phyloP scores from a whole-genome alignment of 2,888 invertebrate genomes.

The Agrilus mali region DNA sequence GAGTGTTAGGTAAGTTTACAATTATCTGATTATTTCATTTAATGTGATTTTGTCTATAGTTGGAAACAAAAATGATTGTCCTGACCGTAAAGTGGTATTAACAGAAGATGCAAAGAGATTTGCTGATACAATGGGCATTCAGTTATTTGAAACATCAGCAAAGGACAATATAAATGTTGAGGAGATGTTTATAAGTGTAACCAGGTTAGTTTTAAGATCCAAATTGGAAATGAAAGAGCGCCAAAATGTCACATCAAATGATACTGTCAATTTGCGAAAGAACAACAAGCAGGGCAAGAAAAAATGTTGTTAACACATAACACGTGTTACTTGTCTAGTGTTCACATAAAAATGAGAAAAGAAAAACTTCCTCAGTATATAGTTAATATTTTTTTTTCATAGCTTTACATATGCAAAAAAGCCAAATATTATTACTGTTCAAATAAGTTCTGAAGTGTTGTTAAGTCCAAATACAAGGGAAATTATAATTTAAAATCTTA shows the following conservation, averaged over 20 bases:
- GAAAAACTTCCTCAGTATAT: too few species aligned
- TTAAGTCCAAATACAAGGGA: too few species aligned
- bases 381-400: too few species aligned
- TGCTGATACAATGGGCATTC: constrained; percentile 95
- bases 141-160: constrained; percentile 95
- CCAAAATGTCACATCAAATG: constrained; percentile 54
- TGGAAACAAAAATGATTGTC: constrained; percentile 94
- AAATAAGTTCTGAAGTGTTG: too few species aligned
- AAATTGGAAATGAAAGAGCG: constrained; percentile 72
- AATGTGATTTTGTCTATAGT: constrained; percentile 42
- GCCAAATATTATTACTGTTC: too few species aligned
- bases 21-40: not conserved
- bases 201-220: constrained; percentile 68
- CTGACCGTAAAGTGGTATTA: constrained; percentile 88
- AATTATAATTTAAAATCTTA: too few species aligned
- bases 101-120: constrained; percentile 95
- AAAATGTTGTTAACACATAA: constrained; percentile 40
- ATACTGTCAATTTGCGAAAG: constrained; percentile 61
- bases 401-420: too few species aligned
- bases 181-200: constrained; percentile 77
- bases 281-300: constrained; percentile 48
- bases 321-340: not conserved
- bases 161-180: constrained; percentile 99
- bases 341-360: not conserved
- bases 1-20: constrained; percentile 74